Evolutionary conservation across 2,888 invertebrate genomes (phyloP).

Genomic region (Euplexia lucipara): DNA sequence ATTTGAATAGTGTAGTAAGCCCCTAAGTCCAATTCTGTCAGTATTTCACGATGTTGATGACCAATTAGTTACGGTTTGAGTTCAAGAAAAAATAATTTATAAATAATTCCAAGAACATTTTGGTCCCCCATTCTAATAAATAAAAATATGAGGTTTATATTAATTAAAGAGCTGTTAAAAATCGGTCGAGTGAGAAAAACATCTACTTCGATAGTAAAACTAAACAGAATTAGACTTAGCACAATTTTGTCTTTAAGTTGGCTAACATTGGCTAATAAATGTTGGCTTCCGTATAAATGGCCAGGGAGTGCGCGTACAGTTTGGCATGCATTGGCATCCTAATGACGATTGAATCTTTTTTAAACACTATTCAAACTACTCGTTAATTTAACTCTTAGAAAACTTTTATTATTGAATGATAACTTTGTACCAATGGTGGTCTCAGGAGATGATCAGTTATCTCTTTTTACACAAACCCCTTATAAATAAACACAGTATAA

Average conservation of each 20-base stretch:
- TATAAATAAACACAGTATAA: too few species aligned
- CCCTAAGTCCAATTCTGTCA: constrained; percentile 44
- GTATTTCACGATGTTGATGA: neutral
- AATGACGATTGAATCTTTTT: constrained; percentile 48
- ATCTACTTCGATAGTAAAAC: neutral
- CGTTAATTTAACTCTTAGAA: constrained; percentile 5
- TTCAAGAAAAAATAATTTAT: neutral
- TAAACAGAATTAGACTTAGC: constrained; percentile 23
- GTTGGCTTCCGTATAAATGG: constrained; percentile 47
- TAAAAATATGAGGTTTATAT: neutral
- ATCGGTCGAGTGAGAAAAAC: neutral
- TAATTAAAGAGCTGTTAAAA: neutral
- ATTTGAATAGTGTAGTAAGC: too few species aligned
- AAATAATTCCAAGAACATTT: constrained; percentile 4
- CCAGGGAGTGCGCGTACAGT: constrained; percentile 67
- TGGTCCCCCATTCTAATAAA: constrained; percentile 37
- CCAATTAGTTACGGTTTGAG: neutral
- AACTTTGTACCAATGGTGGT: neutral
- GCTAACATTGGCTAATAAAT: constrained; percentile 41
- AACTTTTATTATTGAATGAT: too few species aligned
- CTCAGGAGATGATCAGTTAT: neutral
- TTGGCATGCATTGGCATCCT: constrained; percentile 77
- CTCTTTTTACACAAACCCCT: too few species aligned
- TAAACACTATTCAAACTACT: constrained; percentile 25
- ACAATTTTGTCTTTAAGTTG: constrained; percentile 17